These are phyloP conservation scores for Natrix natrix DNA, from an alignment of 2,797 vertebrate genomes.

Conservation along the genomic window DNA sequence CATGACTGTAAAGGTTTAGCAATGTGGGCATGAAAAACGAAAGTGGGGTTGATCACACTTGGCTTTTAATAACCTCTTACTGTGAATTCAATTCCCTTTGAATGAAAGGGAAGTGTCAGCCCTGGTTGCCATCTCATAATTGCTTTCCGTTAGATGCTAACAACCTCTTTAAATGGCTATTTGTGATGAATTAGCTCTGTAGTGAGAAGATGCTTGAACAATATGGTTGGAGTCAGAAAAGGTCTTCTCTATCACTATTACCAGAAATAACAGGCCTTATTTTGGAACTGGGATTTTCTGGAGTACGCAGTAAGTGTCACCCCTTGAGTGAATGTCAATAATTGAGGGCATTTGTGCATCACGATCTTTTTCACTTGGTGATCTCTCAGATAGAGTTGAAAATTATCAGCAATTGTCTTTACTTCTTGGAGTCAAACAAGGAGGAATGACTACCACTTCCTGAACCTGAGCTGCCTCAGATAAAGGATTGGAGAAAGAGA, in stretches of 20 bases:
- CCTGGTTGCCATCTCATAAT: neutral
- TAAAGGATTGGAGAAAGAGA: neutral
- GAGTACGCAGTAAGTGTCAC: neutral
- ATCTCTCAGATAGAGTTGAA: neutral
- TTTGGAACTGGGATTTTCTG: neutral
- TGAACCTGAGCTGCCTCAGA: neutral
- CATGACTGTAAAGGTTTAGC: neutral
- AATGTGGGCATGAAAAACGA: neutral
- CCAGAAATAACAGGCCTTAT: neutral
- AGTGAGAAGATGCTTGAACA: neutral
- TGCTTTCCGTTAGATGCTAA: neutral
- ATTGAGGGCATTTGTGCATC: neutral
- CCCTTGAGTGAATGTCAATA: neutral
- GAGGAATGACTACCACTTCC: neutral
- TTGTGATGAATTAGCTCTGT: neutral
- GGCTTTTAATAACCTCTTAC: neutral
- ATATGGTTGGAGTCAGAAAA: neutral
- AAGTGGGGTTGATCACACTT: neutral
- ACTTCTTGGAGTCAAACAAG: neutral
- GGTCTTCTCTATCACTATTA: too few relatives aligned
- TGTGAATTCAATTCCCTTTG: slow-evolving; percentile 12
- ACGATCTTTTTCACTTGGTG: neutral
- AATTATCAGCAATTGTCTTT: neutral
- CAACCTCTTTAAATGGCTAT: neutral
- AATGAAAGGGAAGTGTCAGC: neutral